Conservation (phyloP, 2,113 vertebrate genomes). For the Lanius collurio region DNA sequence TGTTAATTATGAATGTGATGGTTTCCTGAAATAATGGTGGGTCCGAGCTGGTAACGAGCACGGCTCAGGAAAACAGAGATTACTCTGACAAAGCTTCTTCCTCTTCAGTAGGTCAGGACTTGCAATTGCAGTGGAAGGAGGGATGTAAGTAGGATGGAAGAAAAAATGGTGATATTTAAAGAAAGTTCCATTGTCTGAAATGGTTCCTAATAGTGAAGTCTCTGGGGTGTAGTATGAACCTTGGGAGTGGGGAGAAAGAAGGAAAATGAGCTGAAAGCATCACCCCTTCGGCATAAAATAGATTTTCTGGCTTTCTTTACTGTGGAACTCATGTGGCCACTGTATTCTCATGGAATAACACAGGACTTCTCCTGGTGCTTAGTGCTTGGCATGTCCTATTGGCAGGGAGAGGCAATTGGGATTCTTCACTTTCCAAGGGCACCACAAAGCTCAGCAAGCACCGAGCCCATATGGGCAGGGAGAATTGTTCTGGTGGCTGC, state of each 20-base stretch:
- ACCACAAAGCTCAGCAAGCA: background rate
- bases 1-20: conserved; percentile 40
- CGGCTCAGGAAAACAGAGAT: background rate
- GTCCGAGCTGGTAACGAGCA: background rate
- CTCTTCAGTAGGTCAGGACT: background rate
- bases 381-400: background rate
- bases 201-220: background rate
- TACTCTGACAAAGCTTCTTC: background rate
- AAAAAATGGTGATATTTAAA: conserved; percentile 7
- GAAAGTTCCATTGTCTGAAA: conserved; percentile 22
- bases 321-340: background rate
- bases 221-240: background rate
- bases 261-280: conserved; percentile 12
- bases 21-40: conserved; percentile 28
- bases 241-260: background rate
- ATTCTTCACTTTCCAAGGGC: background rate
- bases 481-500: background rate
- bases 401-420: background rate
- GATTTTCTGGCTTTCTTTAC: conserved; percentile 2
- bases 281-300: background rate
- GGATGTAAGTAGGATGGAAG: background rate
- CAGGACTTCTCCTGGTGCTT: background rate
- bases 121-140: background rate
- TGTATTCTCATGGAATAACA: conserved; percentile 13
- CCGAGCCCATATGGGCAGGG: background rate